A percentile compares a stretch with the other conserved stretches of the same genome.
phyloP scores from a whole-genome alignment of 92 coral and sea anemone genomes.

The Micromussa lordhowensis region DNA sequence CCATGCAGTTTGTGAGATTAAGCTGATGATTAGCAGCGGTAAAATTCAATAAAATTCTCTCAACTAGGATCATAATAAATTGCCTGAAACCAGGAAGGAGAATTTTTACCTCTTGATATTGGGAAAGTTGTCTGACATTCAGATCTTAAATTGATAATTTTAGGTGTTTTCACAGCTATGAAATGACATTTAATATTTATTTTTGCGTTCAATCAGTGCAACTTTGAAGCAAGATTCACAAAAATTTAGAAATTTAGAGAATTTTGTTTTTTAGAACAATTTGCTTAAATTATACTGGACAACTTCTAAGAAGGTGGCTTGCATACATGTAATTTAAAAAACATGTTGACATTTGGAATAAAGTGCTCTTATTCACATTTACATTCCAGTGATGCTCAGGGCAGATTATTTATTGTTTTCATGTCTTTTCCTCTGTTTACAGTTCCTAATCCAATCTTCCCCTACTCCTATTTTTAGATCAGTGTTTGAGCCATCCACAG shows the following conservation, averaged over 20 bases:
- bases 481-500: not conserved
- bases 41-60: not conserved
- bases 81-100: not conserved
- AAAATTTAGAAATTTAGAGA: not conserved
- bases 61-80: not conserved
- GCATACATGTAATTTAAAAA: not conserved
- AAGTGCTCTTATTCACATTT: slow-evolving; percentile 8
- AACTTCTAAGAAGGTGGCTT: not conserved
- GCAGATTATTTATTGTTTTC: not conserved
- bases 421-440: not conserved
- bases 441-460: not conserved
- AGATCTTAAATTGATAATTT: not conserved
- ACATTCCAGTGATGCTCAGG: slow-evolving; percentile 37
- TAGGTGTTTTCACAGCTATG: not conserved
- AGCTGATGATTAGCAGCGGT: not conserved
- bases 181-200: no score
- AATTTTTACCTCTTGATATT: not conserved
- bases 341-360: slow-evolving; percentile 19
- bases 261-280: not conserved
- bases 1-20: not conserved
- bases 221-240: not conserved
- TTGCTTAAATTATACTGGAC: not conserved
- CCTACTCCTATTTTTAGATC: not conserved
- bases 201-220: not conserved
- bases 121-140: not conserved